Evolutionary conservation across 2,797 vertebrate species (phyloP), one percentile per base, ranked within the genome.

Genomic region (Halcyon leucocephala): DNA sequence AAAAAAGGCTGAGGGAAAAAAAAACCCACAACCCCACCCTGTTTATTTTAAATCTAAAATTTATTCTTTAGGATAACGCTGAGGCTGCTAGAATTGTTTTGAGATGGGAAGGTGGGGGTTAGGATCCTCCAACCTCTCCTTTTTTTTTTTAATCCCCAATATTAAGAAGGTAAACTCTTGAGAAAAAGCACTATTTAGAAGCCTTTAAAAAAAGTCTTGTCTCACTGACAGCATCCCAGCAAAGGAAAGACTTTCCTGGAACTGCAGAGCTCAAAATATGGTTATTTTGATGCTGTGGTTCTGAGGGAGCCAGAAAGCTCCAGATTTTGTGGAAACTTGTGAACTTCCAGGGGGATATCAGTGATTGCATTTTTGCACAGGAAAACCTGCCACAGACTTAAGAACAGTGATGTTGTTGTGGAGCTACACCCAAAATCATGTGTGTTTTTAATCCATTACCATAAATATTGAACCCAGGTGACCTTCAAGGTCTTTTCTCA

Each of bases 191-290:
- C 0, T 1, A 1, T 3, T 0, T n/a, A 26, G 21, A 52, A 51
- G 22, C 67, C 62, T 55, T 48, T 7, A 54, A 54, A 14, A 44
- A 42, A 44, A 25, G 14, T 1, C 19, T 3, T 7, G 51, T 25
- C 64, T 41, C 16, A 9, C 18, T 21, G n/a, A 10, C 29, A 39
- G 7, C 42, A 48, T 12, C 17, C 54, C 10, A 72, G 62, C 44
- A 33, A 33, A 54, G 48, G 64, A 52, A 33, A 39, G 14, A 2
- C 10, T 19, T 17, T 9, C 51, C 51, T 33, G 22, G 82, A 35
- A 6, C 13, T 7, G 29, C 1, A 18, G 16, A 48, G 46, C 21
- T 12, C 21, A 22, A 7, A 41, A 39, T 0, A 0, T 4, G 42
- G 62, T 3, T 19, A 16, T 44, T 49, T 9, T 24, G 84, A 9